A percentile compares a stretch with the other conserved stretches of the same genome.
Conservation (phyloP, 2,797 vertebrate species). For the Hafferia zeledoni region DNA sequence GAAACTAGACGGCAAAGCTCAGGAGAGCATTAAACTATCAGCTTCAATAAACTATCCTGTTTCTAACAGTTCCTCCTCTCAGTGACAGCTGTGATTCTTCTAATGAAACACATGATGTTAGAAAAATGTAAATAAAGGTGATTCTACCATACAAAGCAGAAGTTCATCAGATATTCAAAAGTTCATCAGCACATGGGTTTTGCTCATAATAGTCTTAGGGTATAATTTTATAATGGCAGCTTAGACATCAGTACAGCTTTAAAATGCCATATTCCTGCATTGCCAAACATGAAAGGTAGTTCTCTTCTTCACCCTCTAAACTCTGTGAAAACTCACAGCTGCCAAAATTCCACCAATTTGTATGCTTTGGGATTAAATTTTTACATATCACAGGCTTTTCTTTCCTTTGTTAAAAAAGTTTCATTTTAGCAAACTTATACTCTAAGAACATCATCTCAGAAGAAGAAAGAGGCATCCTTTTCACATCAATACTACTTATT, state of each 20-base stretch:
- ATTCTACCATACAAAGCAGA: neutral
- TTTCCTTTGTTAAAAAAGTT: slow-evolving; percentile 30
- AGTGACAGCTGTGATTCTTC: neutral
- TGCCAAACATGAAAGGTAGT: neutral
- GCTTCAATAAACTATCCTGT: neutral
- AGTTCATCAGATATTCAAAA: neutral
- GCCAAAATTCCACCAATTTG: neutral
- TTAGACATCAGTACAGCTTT: slow-evolving; percentile 24
- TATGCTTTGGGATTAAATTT: neutral
- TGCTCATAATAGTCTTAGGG: neutral
- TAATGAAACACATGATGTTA: neutral
- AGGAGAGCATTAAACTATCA: neutral
- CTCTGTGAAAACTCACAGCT: neutral
- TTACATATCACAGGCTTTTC: neutral
- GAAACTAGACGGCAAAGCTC: neutral
- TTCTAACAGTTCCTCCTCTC: neutral
- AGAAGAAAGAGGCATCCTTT: slow-evolving; percentile 35
- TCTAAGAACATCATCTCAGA: slow-evolving; percentile 4
- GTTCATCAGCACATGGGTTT: neutral
- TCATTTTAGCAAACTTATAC: slow-evolving; percentile 19
- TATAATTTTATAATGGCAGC: neutral
- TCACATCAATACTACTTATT: neutral
- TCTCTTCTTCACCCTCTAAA: neutral
- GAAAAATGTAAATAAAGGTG: neutral
- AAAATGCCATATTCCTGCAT: slow-evolving; percentile 11